phyloP scores from a whole-genome alignment of 2,797 vertebrate genomes.

The Malurus leucopterus region DNA sequence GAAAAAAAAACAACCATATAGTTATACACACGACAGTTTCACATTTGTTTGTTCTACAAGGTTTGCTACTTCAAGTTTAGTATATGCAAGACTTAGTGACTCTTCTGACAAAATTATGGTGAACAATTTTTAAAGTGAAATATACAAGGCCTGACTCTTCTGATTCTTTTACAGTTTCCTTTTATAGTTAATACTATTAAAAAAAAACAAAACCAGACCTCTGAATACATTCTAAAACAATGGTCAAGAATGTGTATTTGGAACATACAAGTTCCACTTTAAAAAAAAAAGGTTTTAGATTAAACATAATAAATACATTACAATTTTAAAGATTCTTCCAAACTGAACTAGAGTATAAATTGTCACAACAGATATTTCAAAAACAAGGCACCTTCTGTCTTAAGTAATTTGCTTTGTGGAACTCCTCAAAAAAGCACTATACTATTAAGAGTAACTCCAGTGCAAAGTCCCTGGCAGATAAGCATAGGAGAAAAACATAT shows the following conservation, averaged over 20 bases:
- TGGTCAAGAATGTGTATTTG: neutral
- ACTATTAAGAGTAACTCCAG: neutral
- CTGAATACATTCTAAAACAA: neutral
- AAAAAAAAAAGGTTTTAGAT: neutral
- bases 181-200: neutral
- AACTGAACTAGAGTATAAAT: neutral
- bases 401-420: neutral
- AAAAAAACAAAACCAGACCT: fast-evolving
- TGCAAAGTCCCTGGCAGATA: neutral
- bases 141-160: neutral
- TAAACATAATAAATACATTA: neutral
- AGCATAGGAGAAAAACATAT: neutral
- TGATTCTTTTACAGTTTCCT: neutral
- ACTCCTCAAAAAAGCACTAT: neutral
- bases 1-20: neutral
- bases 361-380: neutral
- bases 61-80: neutral
- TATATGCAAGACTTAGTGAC: neutral
- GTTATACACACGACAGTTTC: neutral
- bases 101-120: neutral
- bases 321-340: neutral
- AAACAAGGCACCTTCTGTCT: neutral
- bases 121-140: neutral
- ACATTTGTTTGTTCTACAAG: neutral
- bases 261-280: neutral